phyloP scores from a whole-genome alignment of 2,888 invertebrate genomes.

The Fragum sueziense region DNA sequence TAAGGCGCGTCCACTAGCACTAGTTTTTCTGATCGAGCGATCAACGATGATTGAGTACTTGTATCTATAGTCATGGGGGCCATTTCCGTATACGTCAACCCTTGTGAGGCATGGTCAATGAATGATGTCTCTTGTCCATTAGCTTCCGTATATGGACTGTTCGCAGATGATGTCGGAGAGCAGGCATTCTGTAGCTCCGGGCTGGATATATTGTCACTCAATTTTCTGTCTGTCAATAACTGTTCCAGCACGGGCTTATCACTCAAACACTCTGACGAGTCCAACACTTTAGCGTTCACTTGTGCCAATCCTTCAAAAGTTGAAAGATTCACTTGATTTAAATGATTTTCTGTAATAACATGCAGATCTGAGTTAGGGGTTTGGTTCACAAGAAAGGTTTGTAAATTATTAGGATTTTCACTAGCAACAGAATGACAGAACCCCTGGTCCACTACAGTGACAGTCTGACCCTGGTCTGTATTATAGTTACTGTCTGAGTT shows the following conservation, averaged over 20 bases:
- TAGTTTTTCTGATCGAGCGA: constrained; percentile 69
- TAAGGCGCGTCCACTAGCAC: constrained; percentile 65
- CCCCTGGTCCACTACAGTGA: neutral
- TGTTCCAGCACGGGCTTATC: constrained; percentile 54
- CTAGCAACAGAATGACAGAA: neutral
- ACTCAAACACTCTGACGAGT: constrained; percentile 32
- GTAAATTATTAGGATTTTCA: constrained; percentile 3
- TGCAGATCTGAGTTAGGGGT: constrained; percentile 18
- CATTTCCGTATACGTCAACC: constrained; percentile 20
- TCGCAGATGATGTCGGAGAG: constrained; percentile 52
- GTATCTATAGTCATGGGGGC: constrained; percentile 44
- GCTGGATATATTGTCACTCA: constrained; percentile 46
- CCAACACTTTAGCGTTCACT: constrained; percentile 21
- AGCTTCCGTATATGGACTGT: constrained; percentile 53
- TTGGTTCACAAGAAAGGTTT: constrained; percentile 13
- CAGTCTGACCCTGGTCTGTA: neutral
- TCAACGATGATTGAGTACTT: constrained; percentile 71
- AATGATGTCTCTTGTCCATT: constrained; percentile 26
- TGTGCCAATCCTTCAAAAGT: constrained; percentile 39
- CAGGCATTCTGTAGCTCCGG: constrained; percentile 53
- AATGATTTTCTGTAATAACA: constrained; percentile 7
- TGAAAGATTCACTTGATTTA: constrained; percentile 4
- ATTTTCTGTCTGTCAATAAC: constrained; percentile 47
- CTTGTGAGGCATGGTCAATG: constrained; percentile 14
- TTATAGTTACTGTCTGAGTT: constrained; percentile 4